These are phyloP conservation scores for Limnothrissa miodon DNA, from an alignment of 2,113 vertebrate species.

Conservation along the genomic window DNA sequence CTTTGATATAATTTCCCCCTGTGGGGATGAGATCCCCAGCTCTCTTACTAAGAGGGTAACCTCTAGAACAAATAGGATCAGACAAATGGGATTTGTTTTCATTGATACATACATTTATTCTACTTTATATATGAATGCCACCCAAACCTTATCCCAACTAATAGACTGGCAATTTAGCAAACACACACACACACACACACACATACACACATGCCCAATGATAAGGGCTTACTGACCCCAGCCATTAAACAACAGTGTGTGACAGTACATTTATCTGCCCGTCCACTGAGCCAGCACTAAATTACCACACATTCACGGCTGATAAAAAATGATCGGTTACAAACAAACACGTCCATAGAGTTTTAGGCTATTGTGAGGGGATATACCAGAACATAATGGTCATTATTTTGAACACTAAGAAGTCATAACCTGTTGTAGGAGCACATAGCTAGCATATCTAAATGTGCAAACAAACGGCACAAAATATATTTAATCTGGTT, in stretches of 20 bases:
- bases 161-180: not conserved
- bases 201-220: not conserved
- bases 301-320: not conserved
- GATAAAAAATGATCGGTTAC: not conserved
- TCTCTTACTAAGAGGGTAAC: not conserved
- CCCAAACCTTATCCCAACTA: not conserved
- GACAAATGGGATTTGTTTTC: not conserved
- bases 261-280: not conserved
- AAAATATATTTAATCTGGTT: not conserved
- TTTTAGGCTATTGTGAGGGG: not conserved
- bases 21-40: not conserved
- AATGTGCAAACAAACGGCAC: not conserved
- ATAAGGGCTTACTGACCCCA: not conserved
- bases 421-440: not conserved
- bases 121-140: not conserved
- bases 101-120: conserved; percentile 1
- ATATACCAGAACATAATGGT: not conserved
- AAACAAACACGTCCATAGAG: not conserved
- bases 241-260: not conserved
- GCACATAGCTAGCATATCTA: not conserved
- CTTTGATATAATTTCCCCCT: not conserved
- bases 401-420: not conserved
- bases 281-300: not conserved
- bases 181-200: not conserved
- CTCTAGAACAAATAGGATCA: not conserved